These are phyloP conservation scores for Lasioglossum vierecki DNA, from an alignment of 2,888 invertebrate species.

Conservation along the genomic window DNA sequence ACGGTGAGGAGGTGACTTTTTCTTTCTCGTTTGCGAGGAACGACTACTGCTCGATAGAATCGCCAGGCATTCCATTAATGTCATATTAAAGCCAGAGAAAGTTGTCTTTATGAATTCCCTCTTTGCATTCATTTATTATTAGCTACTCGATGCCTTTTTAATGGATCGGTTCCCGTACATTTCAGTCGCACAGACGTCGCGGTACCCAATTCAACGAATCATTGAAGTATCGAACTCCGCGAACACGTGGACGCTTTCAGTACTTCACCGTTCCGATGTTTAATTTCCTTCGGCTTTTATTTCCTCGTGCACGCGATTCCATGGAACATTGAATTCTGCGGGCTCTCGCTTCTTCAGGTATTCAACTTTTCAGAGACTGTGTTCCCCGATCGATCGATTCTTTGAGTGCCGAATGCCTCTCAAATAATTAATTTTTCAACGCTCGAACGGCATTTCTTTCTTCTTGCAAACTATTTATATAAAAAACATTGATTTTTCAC, in stretches of 20 bases:
- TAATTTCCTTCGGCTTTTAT: not conserved
- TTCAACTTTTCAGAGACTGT: not conserved
- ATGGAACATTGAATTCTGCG: not conserved
- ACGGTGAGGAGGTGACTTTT: not conserved
- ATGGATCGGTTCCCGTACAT: not conserved
- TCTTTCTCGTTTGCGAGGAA: not conserved
- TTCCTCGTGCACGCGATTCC: not conserved
- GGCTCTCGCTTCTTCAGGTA: not conserved
- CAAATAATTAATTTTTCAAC: not conserved
- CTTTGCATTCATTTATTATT: not conserved
- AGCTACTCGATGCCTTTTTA: not conserved
- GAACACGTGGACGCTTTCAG: not conserved
- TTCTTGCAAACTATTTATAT: not conserved
- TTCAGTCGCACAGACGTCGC: not conserved
- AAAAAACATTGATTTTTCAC: not conserved
- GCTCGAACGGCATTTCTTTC: not conserved
- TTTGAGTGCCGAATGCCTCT: not conserved
- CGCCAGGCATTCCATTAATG: not conserved
- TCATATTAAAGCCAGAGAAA: not conserved
- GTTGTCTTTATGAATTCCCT: not conserved
- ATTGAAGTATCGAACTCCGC: not conserved
- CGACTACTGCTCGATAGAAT: not conserved
- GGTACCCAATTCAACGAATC: not conserved
- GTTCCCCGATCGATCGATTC: not conserved
- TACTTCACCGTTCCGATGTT: not conserved